Evolutionary conservation across 2,797 vertebrate species (phyloP).

Genomic region (Phylloscopus collybita): DNA sequence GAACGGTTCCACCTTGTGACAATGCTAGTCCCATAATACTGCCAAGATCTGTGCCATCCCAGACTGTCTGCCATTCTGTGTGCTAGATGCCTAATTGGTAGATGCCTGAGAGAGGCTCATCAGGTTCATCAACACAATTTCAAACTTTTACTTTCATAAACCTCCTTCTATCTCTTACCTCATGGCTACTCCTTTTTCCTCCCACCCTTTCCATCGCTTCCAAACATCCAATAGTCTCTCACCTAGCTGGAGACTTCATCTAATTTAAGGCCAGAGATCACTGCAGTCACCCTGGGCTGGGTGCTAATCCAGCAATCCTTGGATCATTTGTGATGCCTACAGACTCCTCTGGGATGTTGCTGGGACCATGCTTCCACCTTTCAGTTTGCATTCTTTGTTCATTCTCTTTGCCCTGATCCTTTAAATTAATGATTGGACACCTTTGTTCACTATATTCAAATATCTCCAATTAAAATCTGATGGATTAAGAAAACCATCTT

Average conservation of each 20-base stretch:
- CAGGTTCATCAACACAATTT: background rate
- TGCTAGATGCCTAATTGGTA: background rate
- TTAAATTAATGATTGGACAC: background rate
- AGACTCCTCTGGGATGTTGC: background rate
- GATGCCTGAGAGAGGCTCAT: background rate
- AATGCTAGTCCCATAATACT: constrained; percentile 7
- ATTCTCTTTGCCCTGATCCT: background rate
- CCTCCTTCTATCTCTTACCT: background rate
- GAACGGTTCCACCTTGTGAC: constrained; percentile 36
- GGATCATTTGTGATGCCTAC: background rate
- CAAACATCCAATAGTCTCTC: background rate
- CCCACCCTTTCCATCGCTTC: background rate
- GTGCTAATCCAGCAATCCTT: background rate
- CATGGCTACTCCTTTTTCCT: background rate
- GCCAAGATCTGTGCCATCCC: background rate
- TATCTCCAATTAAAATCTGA: background rate
- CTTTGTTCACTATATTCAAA: background rate
- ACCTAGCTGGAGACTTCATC: background rate
- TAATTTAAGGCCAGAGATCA: background rate
- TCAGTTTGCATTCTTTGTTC: background rate
- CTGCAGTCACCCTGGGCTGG: background rate
- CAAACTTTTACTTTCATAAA: background rate
- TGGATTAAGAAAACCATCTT: background rate
- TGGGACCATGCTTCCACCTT: background rate
- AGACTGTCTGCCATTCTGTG: background rate